Conservation (phyloP, 35 echinoderm and acorn worm species). For the Apostichopus californicus region DNA sequence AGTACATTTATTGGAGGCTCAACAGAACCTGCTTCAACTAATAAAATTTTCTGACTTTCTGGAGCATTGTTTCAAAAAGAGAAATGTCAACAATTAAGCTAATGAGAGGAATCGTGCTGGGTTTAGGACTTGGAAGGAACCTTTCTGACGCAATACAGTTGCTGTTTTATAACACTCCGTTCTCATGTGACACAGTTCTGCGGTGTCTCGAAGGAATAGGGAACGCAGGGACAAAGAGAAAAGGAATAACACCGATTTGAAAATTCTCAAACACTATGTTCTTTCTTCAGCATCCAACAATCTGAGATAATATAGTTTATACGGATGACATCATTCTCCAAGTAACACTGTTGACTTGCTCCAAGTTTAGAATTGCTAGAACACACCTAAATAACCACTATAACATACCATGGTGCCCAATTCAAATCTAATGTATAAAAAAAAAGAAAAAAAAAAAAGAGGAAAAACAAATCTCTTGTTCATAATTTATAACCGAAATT, state of each 20-base stretch:
- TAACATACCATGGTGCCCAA: not conserved
- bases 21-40: too few species aligned
- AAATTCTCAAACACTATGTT: slow-evolving; percentile 49
- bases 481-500: not conserved
- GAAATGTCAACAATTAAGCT: too few species aligned
- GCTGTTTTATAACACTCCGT: too few species aligned
- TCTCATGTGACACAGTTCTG: too few species aligned
- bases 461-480: not conserved
- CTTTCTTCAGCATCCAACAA: slow-evolving; percentile 55
- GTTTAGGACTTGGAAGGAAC: too few species aligned
- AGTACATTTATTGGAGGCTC: too few species aligned
- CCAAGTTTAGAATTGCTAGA: slow-evolving; percentile 16
- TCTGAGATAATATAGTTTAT: slow-evolving; percentile 53
- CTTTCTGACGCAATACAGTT: too few species aligned
- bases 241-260: not conserved
- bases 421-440: not conserved
- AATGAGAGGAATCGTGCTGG: too few species aligned
- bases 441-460: not conserved
- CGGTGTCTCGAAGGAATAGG: too few species aligned
- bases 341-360: slow-evolving; percentile 37
- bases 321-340: slow-evolving; percentile 38
- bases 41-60: too few species aligned
- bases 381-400: not conserved
- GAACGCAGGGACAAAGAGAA: not conserved
- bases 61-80: too few species aligned